These are phyloP conservation scores for Todiramphus saurophagus DNA, from an alignment of 2,113 vertebrate species.

Conservation along the genomic window DNA sequence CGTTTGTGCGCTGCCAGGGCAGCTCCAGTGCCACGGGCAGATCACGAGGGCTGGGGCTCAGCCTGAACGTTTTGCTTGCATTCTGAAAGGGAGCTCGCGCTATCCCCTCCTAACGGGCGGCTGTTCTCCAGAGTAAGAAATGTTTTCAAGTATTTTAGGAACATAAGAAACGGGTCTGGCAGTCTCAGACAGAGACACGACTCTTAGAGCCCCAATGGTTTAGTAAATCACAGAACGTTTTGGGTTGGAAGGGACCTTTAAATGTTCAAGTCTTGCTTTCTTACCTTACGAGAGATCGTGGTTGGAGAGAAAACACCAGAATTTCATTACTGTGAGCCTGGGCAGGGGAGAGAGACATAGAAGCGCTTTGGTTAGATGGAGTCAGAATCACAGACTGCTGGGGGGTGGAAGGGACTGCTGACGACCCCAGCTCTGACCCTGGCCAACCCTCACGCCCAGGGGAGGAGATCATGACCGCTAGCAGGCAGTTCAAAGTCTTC, in stretches of 20 bases:
- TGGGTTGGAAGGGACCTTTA: neutral
- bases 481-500: neutral
- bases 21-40: no score
- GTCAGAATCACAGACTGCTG: neutral
- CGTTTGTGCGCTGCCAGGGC: no score
- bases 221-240: neutral
- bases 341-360: neutral
- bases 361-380: neutral
- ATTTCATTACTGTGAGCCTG: slow-evolving; percentile 96
- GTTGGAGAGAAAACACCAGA: slow-evolving; percentile 90
- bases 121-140: neutral
- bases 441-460: no score
- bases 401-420: no score
- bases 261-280: neutral
- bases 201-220: neutral
- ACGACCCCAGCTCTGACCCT: neutral
- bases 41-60: no score
- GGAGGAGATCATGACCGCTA: neutral
- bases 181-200: no score
- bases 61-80: no score
- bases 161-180: rapidly evolving
- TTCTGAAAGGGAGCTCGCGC: neutral
- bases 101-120: rapidly evolving
- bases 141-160: neutral
- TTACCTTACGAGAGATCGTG: slow-evolving; percentile 91